Base-by-base conservation (phyloP, 2,888 invertebrate species). In the Drosophila lutescens region DNA sequence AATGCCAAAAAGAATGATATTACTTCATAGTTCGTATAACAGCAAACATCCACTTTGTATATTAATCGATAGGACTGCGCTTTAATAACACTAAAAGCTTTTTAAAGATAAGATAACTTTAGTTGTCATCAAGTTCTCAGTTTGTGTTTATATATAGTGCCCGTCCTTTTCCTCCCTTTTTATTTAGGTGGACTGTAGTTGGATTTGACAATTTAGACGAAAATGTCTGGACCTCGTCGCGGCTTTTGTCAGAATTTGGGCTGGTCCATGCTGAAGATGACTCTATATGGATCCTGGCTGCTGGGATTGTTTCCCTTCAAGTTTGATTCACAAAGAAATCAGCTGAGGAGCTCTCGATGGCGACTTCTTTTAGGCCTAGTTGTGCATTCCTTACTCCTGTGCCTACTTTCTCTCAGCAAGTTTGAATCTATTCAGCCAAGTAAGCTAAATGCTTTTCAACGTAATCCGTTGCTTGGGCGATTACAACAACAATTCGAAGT, bases 271-370 rank as follows among this genome's bases (percentile, higher is more conserved):
- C 36, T 80, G 1, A 61, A 55, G 54, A 49, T 61, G 1, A 46
- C 58, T 23, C 41, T 76, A 0, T 74, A 70, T 9, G 20, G 43
- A 1, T 80, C 86, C 17, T 72, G 79, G 82, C 32, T 53, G 1
- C 44, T 85, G 17, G 82, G 85, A 1, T 10, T 80, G 13, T 70
- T 81, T 23, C 86, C 86, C 2, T 85, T 81, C 23, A 43, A 36
- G 5, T 73, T 68, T 38, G 40, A 32, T 7, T 7, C 26, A 3
- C 43, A 49, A 9, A 51, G 20, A 8, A 43, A 40, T 0, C 46
- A 57, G 36, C 3, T 82, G n/a, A 30, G 8, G 7, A 49, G 38
- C 1, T 66, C 62, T 0, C 13, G 8, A 4, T 68, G 73, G 60
- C 41, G 79, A 0, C n/a, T 71, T 6, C 41, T 13, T 8, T 81